These are phyloP conservation scores for Scaptomyza hsui DNA, from an alignment of 1,140 invertebrate species.

Conservation along the genomic window DNA sequence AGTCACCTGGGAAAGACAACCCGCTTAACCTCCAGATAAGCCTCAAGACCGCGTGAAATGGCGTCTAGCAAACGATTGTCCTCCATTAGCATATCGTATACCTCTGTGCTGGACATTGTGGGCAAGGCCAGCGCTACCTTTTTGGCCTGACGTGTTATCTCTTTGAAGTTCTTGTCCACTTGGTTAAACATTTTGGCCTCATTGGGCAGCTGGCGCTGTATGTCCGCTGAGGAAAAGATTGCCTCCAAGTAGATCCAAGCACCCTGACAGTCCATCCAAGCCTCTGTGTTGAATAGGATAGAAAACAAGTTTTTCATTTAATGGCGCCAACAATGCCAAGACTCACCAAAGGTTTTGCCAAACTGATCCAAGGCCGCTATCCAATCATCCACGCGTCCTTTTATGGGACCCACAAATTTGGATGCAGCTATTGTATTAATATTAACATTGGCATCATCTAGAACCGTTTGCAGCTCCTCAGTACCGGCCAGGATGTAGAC, in stretches of 20 bases:
- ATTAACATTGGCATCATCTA: conserved; percentile 94
- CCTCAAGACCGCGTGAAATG: conserved; percentile 92
- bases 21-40: conserved; percentile 94
- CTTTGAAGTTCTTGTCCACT: conserved; percentile 95
- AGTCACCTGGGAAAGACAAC: conserved; percentile 92
- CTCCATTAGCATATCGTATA: conserved; percentile 89
- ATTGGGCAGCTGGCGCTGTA: conserved; percentile 92
- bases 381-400: conserved; percentile 92
- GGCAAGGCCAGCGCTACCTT: conserved; percentile 90
- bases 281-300: conserved; percentile 86
- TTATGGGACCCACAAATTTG: conserved; percentile 92
- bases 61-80: conserved; percentile 92
- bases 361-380: conserved; percentile 89
- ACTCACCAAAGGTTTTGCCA: conserved; percentile 88
- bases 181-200: conserved; percentile 93
- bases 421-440: conserved; percentile 93
- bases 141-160: conserved; percentile 90
- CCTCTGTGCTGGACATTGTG: conserved; percentile 87
- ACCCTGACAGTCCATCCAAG: conserved; percentile 92
- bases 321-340: too few species aligned
- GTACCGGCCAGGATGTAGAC: conserved; percentile 92
- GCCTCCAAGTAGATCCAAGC: conserved; percentile 95
- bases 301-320: too few species aligned
- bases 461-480: conserved; percentile 91
- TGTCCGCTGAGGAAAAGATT: conserved; percentile 95